Evolutionary conservation across 2,888 invertebrate species (phyloP), one percentile per base, ranked within the genome.

Genomic region (Cantharis flavilabris): DNA sequence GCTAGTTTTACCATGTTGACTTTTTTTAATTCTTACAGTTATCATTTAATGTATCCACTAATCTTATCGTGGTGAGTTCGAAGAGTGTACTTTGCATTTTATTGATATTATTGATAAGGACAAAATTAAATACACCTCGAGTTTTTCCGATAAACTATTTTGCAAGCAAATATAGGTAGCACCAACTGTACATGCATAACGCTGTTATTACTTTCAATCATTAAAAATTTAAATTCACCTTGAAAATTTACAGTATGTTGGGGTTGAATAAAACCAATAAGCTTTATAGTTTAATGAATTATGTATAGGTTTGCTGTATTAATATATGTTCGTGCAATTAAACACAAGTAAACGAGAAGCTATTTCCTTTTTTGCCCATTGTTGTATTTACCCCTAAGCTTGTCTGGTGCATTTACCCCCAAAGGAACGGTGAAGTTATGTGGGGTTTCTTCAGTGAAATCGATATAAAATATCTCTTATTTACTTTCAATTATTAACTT

Each of bases 171-270:
- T 63, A 23, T 71, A 11, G 70, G 14, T 14, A 70, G 30, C 64
- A 74, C 63, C 64, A 33, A 74, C n/a, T 10, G 20, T 30, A 49
- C 69, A 73, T 69, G 18, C 74, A 70, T 74, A 2, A 14, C 26
- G 64, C 74, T 33, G 69, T 70, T 70, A 74, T 30, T 30, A 9
- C 26, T 26, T 26, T 9, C 26, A 26, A 16, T 28, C 62, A 69
- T 73, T 73, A 49, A 73, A 69, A 33, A 33, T 74, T 74, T 63
- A 49, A 74, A 20, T 33, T 70, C 70, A 33, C 70, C 70, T 74
- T 74, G 74, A 74, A 74, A 74, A 70, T 70, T 70, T 70, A 65
- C 20, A 11, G 49, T 49, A n/a, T n/a, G 49, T n/a, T n/a, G 49
- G 49, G 49, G 49, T 49, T n/a, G 49, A n/a, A 49, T n/a, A 49